Base-by-base conservation (phyloP, 2,888 invertebrate genomes). In the Tenthredo notha region DNA sequence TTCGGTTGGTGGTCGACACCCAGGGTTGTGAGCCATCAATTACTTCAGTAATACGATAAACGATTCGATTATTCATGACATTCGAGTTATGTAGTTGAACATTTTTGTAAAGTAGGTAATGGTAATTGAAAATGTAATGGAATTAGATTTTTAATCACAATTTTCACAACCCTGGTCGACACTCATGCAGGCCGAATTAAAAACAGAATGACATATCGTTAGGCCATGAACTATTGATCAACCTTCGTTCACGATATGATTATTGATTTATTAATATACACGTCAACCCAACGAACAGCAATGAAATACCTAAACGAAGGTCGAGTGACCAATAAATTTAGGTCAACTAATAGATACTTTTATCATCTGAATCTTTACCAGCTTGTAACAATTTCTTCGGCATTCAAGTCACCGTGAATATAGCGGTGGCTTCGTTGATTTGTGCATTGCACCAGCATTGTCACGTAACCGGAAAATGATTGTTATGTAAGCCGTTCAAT, bases 351-450 rank as follows among this genome's bases (percentile, higher is more conserved):
- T 61, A 61, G 25, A 61, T 21, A 25, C 61, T 61, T 25, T 61
- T 61, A 61, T 61, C 12, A 61, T 61, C 61, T 10, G 7, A 61
- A 12, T 12, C 25, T 61, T n/a, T 54, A n/a, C 54, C 54, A 61
- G 61, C 12, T 18, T 37, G 29, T 67, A 70, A 70, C 18, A 70
- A 70, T 70, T 18, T 33, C 40, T 75, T 86, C 86, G 90, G 90
- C 89, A 90, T 90, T 90, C 86, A 88, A 90, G 89, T 90, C 90
- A 87, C 86, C 86, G 88, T 85, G 87, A 88, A 54, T 15, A 54
- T 15, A 9, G 87, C 86, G 88, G 90, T 86, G 90, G 90, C 87
- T 90, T 89, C 88, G 84, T 83, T 84, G 83, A 84, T 25, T 40
- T 80, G 74, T 54, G 12, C 58, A 50, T 54, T 54, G 84, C 70